A percentile compares a stretch with the other conserved stretches of the same genome.
Evolutionary conservation across 2,888 invertebrate genomes (phyloP).

Genomic region (Lathronympha strigana): DNA sequence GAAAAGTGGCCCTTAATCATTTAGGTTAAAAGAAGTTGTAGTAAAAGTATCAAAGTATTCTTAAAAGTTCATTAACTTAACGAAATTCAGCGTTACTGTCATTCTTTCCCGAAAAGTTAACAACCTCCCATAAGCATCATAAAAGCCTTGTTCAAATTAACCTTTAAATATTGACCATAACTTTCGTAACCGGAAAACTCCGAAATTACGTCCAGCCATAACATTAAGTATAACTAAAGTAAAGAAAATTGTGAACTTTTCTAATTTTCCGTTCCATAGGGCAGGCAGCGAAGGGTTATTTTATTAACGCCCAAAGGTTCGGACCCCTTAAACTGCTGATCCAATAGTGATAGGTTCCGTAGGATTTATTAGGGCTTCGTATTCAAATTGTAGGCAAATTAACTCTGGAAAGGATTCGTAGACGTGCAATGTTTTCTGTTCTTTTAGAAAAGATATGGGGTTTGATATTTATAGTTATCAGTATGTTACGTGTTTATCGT

Average conservation of each 20-base stretch:
- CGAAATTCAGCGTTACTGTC: not conserved
- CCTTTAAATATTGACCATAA: slow-evolving; percentile 33
- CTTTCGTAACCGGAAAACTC: slow-evolving; percentile 24
- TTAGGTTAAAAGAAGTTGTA: slow-evolving; percentile 1
- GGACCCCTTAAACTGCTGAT: slow-evolving; percentile 41
- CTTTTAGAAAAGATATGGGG: not conserved
- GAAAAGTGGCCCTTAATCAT: not conserved
- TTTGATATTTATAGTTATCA: not conserved
- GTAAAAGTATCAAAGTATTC: not conserved
- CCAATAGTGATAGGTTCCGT: slow-evolving; percentile 40
- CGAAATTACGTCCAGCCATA: slow-evolving; percentile 23
- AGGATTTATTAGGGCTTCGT: slow-evolving; percentile 29
- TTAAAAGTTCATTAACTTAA: slow-evolving; percentile 6
- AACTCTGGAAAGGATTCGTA: slow-evolving; percentile 24
- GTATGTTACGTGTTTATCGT: no score
- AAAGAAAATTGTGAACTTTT: slow-evolving; percentile 35
- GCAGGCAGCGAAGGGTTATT: slow-evolving; percentile 38
- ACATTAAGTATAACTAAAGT: slow-evolving; percentile 27
- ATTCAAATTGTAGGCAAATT: slow-evolving; percentile 38
- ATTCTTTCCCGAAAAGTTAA: not conserved
- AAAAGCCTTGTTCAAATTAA: slow-evolving; percentile 24
- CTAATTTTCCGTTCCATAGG: slow-evolving; percentile 40
- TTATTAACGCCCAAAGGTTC: slow-evolving; percentile 40
- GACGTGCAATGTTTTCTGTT: slow-evolving; percentile 10
- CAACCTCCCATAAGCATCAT: slow-evolving; percentile 14